Percentiles rank a stretch among this genome's conserved stretches.
Evolutionary conservation across 2,888 invertebrate species (phyloP).

Genomic region (Apamea sordens): DNA sequence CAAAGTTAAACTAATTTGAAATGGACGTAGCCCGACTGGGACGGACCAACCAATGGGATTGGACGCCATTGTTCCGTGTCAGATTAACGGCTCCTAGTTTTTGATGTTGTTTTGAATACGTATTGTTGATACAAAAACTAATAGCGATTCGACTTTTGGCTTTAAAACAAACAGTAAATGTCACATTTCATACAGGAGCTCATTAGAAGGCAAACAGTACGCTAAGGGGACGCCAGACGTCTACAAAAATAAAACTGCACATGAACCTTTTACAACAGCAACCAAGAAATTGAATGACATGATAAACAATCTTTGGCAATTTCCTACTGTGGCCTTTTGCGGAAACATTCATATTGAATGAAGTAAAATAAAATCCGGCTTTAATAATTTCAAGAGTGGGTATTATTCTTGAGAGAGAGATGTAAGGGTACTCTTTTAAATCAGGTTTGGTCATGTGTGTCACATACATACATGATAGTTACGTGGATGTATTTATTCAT

Average conservation of each 20-base stretch:
- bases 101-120: slow-evolving; percentile 33
- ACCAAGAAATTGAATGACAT: slow-evolving; percentile 11
- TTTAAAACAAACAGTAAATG: not conserved
- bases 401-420: slow-evolving; percentile 12
- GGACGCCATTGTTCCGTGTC: slow-evolving; percentile 72
- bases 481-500: slow-evolving; percentile 5
- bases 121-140: slow-evolving; percentile 5
- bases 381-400: slow-evolving; percentile 15
- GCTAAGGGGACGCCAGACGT: no score
- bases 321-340: not conserved
- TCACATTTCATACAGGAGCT: not conserved
- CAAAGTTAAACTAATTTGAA: slow-evolving; percentile 77
- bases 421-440: slow-evolving; percentile 25
- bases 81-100: slow-evolving; percentile 71
- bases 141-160: not conserved
- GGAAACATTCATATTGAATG: slow-evolving; percentile 8
- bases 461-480: not conserved
- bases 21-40: slow-evolving; percentile 70
- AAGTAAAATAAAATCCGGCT: slow-evolving; percentile 15
- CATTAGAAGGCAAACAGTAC: not conserved
- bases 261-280: not conserved
- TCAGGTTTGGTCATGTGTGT: slow-evolving; percentile 10
- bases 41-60: slow-evolving; percentile 69
- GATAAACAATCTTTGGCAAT: slow-evolving; percentile 11
- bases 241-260: not conserved